Evolutionary conservation across 2,113 vertebrate species (phyloP).

Genomic region (Camelus bactrianus): DNA sequence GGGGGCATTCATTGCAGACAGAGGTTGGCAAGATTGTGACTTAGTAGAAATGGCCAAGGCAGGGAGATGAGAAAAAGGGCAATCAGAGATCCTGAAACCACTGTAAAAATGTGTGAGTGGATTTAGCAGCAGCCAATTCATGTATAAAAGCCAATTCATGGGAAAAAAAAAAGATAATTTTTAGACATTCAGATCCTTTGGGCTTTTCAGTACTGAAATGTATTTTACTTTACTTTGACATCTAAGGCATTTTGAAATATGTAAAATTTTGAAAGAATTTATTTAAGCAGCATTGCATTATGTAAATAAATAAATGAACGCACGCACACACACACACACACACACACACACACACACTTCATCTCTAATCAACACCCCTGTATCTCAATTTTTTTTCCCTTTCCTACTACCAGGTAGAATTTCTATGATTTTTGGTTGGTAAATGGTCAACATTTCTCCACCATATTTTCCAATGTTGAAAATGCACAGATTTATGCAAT

Average conservation of each 20-base stretch:
- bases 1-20: neutral
- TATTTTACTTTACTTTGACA: slow-evolving; percentile 9
- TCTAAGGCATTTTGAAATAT: slow-evolving; percentile 13
- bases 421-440: neutral
- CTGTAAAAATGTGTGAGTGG: neutral
- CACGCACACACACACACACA: neutral
- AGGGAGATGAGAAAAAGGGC: neutral
- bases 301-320: neutral
- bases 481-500: neutral
- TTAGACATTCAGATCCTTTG: neutral
- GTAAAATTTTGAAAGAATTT: neutral
- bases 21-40: neutral
- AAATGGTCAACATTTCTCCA: neutral
- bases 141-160: neutral
- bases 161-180: neutral
- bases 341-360: neutral
- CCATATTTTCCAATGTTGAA: neutral
- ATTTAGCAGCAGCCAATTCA: neutral
- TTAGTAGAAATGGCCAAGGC: neutral
- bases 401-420: neutral
- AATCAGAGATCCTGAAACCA: neutral
- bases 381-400: neutral
- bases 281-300: neutral
- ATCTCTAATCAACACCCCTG: neutral
- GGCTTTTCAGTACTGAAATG: neutral